Evolutionary conservation across 2,113 vertebrate genomes (phyloP).

Genomic region (Cynocephalus volans): DNA sequence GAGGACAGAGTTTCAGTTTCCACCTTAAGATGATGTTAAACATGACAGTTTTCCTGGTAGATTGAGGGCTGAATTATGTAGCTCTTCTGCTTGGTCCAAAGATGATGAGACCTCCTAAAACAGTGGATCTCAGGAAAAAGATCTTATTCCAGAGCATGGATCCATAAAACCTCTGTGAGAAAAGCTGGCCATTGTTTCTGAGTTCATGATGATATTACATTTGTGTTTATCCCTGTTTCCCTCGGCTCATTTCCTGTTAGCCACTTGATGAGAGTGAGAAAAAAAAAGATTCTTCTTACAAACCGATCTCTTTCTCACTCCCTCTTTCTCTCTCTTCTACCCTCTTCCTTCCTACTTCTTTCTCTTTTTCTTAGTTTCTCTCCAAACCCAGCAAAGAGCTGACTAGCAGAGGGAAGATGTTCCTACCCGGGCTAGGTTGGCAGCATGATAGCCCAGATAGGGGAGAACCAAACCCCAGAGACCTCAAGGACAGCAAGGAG

Average conservation of each 20-base stretch:
- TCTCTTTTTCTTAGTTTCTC: neutral
- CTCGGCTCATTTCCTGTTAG: conserved; percentile 68
- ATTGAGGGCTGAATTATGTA: neutral
- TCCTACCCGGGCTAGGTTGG: neutral
- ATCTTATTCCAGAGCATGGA: neutral
- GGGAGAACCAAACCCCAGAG: neutral
- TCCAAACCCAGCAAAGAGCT: conserved; percentile 45
- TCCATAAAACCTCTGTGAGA: neutral
- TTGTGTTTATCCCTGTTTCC: conserved; percentile 66
- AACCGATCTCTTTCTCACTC: neutral
- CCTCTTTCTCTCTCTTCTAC: too few relatives aligned
- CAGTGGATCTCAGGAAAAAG: conserved; percentile 44
- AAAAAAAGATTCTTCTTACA: conserved; percentile 61
- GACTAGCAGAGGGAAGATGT: neutral
- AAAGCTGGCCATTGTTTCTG: neutral
- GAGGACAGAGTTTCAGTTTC: neutral
- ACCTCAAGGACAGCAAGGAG: neutral
- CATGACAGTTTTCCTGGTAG: neutral
- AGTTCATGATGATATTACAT: conserved; percentile 52
- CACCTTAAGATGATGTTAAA: neutral
- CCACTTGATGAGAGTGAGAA: conserved; percentile 12
- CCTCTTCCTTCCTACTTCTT: neutral
- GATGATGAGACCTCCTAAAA: neutral
- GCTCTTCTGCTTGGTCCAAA: neutral
- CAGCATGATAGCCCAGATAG: neutral